phyloP scores from a whole-genome alignment of 2,888 invertebrate genomes.

The Laothoe populi region DNA sequence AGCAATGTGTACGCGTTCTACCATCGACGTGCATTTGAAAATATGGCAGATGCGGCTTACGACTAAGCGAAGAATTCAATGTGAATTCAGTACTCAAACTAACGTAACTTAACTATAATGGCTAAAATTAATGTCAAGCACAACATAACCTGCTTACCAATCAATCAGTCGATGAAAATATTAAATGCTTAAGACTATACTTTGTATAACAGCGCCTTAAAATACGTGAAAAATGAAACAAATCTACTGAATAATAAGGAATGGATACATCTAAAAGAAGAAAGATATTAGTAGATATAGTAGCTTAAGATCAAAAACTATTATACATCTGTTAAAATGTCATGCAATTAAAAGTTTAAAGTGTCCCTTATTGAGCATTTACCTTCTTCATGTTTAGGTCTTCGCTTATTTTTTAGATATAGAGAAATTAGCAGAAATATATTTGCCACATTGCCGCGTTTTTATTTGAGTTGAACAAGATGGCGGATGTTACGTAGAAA shows the following conservation, averaged over 20 bases:
- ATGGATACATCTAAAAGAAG: conserved; percentile 67
- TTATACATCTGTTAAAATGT: conserved; percentile 34
- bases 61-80: conserved; percentile 57
- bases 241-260: conserved; percentile 73
- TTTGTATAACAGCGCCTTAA: conserved; percentile 59
- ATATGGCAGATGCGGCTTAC: conserved; percentile 46
- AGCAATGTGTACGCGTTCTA: conserved; percentile 64
- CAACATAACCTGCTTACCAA: conserved; percentile 56
- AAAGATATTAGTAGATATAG: conserved; percentile 42
- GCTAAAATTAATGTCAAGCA: conserved; percentile 52
- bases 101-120: conserved; percentile 50
- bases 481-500: conserved; percentile 2
- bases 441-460: conserved; percentile 30
- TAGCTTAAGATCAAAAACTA: conserved; percentile 21
- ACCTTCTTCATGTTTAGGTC: conserved; percentile 44
- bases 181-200: conserved; percentile 71
- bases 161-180: conserved; percentile 70
- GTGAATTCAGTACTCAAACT: conserved; percentile 55
- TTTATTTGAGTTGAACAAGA: conserved; percentile 24
- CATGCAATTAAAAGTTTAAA: conserved; percentile 80
- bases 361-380: conserved; percentile 67
- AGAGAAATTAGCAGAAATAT: conserved; percentile 28
- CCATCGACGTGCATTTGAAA: conserved; percentile 64
- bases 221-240: conserved; percentile 58
- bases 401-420: neutral